Evolutionary conservation across 1,140 invertebrate species (phyloP).

Genomic region (Olivierus martensii): DNA sequence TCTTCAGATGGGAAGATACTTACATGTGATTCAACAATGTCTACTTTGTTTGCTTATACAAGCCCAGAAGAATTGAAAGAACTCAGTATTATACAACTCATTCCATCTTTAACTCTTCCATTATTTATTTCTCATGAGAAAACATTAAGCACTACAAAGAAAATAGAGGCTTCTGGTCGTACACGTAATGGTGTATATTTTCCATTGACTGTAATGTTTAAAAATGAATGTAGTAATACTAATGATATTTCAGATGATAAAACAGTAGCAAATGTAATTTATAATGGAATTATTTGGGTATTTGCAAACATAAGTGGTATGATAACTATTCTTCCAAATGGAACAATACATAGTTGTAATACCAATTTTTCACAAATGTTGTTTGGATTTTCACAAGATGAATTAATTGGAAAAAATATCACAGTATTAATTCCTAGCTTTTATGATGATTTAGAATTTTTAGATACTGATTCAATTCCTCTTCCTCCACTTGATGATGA

Average conservation of each 20-base stretch:
- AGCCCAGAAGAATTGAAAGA: constrained; percentile 22
- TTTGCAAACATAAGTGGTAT: constrained; percentile 52
- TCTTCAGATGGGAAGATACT: constrained; percentile 23
- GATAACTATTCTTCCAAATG: constrained; percentile 44
- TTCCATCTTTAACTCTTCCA: constrained; percentile 22
- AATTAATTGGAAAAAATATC: constrained; percentile 37
- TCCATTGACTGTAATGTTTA: too few species aligned
- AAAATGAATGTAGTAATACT: too few species aligned
- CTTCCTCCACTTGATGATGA: constrained; percentile 18
- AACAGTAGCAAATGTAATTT: constrained; percentile 3
- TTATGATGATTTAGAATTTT: constrained; percentile 20
- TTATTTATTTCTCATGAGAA: too few species aligned
- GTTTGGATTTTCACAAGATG: constrained; percentile 44
- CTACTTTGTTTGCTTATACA: constrained; percentile 25
- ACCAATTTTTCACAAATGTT: constrained; percentile 48
- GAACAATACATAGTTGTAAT: constrained; percentile 47
- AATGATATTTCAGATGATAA: too few species aligned
- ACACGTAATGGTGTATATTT: too few species aligned
- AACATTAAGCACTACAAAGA: too few species aligned
- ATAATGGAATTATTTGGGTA: constrained; percentile 30
- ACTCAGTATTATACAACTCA: constrained; percentile 22
- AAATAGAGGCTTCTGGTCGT: too few species aligned
- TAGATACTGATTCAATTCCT: constrained; percentile 17
- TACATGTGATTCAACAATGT: constrained; percentile 23
- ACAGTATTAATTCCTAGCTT: constrained; percentile 19